Conservation (phyloP, 2,888 invertebrate genomes). For the Parascotia fuliginaria region DNA sequence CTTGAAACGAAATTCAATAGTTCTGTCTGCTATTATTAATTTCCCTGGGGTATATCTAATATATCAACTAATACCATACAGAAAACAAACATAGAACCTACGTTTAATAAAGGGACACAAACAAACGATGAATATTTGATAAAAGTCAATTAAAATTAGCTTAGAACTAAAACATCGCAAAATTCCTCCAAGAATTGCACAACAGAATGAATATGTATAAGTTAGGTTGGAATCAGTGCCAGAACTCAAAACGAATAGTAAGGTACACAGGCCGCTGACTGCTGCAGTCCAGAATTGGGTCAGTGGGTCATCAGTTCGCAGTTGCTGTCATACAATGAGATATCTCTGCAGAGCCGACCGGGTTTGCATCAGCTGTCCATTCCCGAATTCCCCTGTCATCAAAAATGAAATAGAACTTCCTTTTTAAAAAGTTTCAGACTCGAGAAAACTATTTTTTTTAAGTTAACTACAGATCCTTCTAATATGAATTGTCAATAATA, state of each 20-base stretch:
- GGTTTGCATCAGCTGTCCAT: conserved; percentile 63
- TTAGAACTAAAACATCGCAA: conserved; percentile 25
- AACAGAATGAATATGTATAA: conserved; percentile 66
- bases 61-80: conserved; percentile 30
- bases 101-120: conserved; percentile 10
- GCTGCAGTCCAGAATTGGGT: conserved; percentile 80
- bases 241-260: conserved; percentile 77
- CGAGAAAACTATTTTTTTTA: background rate
- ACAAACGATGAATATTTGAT: conserved; percentile 25
- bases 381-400: conserved; percentile 52
- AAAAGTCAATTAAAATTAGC: conserved; percentile 24
- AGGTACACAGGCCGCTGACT: conserved; percentile 68
- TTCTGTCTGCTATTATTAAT: conserved; percentile 50
- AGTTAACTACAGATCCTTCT: background rate
- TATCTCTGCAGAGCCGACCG: conserved; percentile 73
- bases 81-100: conserved; percentile 6
- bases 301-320: conserved; percentile 76
- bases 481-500: conserved; percentile 54
- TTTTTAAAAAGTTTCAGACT: conserved; percentile 4
- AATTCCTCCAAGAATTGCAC: conserved; percentile 43
- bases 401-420: conserved; percentile 12
- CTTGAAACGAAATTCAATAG: conserved; percentile 42
- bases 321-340: conserved; percentile 78
- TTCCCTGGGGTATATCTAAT: conserved; percentile 43
- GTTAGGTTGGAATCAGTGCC: conserved; percentile 70